A percentile compares a stretch with the other conserved stretches of the same genome.
Evolutionary conservation across 2,888 invertebrate genomes (phyloP).

Genomic region (Adelognathus sp.): DNA sequence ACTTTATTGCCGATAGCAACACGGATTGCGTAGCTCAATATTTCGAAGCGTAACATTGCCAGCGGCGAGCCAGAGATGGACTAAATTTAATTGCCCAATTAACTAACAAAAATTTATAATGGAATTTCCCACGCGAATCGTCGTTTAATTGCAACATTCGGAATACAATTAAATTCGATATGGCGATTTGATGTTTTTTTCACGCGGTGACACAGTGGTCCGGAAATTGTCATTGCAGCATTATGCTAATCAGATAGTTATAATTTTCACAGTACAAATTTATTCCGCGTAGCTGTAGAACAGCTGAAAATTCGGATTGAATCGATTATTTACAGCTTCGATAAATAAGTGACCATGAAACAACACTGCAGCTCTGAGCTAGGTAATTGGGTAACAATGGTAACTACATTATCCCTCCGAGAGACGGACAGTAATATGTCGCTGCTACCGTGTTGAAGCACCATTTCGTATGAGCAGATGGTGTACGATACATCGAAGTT

Average conservation of each 20-base stretch:
- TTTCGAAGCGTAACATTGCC: no score
- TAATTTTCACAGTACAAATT: background rate
- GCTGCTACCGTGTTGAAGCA: background rate
- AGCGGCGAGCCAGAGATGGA: background rate
- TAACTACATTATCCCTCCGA: background rate
- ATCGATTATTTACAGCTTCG: background rate
- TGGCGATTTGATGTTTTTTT: background rate
- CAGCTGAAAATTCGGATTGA: background rate
- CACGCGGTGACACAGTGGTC: background rate
- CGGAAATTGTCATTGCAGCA: background rate
- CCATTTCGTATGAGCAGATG: background rate
- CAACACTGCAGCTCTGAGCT: background rate
- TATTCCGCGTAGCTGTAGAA: background rate
- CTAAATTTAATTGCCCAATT: background rate
- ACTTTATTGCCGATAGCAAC: no score
- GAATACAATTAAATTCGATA: background rate
- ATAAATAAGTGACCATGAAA: background rate
- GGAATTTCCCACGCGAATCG: background rate
- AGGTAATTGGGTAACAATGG: background rate
- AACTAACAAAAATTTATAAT: background rate
- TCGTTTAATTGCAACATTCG: background rate
- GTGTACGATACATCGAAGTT: background rate
- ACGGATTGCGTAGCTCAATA: no score
- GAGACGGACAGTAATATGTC: background rate
- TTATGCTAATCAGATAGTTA: background rate